A percentile compares a stretch with the other conserved stretches of the same genome.
Evolutionary conservation across 2,113 vertebrate genomes (phyloP).

Genomic region (Thunnus maccoyii): DNA sequence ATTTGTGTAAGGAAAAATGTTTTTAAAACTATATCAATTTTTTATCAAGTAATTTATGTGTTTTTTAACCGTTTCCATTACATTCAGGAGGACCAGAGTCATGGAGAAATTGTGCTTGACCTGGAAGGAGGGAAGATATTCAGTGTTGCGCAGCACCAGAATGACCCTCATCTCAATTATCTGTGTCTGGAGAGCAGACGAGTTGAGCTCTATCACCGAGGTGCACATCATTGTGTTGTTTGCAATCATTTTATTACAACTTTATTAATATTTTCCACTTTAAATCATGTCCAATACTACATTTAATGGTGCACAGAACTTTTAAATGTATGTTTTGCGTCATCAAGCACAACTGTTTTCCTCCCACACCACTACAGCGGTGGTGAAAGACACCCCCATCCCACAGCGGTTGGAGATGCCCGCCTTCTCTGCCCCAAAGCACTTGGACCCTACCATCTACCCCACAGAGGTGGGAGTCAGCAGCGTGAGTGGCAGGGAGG

Average conservation of each 20-base stretch:
- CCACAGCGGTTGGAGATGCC: conserved; percentile 87
- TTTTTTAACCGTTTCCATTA: neutral
- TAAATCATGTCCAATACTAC: neutral
- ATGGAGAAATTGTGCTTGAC: conserved; percentile 91
- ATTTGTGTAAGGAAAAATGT: neutral
- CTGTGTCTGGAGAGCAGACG: conserved; percentile 90
- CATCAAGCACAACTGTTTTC: neutral
- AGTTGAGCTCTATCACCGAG: conserved; percentile 90
- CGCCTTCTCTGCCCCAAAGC: conserved; percentile 84
- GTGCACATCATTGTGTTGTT: conserved; percentile 67
- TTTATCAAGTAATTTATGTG: neutral
- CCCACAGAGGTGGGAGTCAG: conserved; percentile 90
- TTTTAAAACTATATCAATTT: neutral
- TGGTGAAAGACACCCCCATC: conserved; percentile 84
- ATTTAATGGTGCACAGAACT: neutral
- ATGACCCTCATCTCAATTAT: conserved; percentile 90
- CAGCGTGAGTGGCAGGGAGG: conserved; percentile 82
- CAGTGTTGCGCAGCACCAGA: conserved; percentile 90
- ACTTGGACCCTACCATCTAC: conserved; percentile 90
- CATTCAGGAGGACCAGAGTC: conserved; percentile 85
- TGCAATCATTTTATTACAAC: neutral
- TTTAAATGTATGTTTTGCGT: neutral
- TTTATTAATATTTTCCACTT: neutral
- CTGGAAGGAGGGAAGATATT: conserved; percentile 91
- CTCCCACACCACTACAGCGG: conserved; percentile 74